Evolutionary conservation across 2,888 invertebrate species (phyloP).

Genomic region (Lycocerus yunnanus): DNA sequence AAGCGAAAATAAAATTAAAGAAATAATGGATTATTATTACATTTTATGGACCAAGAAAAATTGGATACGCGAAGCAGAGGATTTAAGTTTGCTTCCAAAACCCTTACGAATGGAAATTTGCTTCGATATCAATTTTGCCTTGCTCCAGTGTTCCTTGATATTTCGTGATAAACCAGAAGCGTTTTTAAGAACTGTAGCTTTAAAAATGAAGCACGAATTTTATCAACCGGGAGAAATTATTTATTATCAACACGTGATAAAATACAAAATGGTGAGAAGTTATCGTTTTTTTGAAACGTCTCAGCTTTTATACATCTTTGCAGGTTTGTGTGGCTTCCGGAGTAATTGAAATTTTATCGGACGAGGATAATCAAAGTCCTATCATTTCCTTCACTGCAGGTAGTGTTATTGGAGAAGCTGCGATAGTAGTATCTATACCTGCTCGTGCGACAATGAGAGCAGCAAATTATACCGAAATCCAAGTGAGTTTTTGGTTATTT

Average conservation of each 20-base stretch:
- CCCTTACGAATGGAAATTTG: constrained; percentile 61
- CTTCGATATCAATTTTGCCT: constrained; percentile 60
- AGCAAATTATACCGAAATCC: constrained; percentile 57
- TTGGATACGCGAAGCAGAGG: constrained; percentile 57
- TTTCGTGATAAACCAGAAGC: constrained; percentile 61
- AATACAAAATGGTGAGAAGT: constrained; percentile 58
- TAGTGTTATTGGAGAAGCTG: constrained; percentile 61
- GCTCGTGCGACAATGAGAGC: constrained; percentile 61
- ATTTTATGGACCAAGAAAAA: constrained; percentile 61
- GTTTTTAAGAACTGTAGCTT: constrained; percentile 59
- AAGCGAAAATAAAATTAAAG: constrained; percentile 53
- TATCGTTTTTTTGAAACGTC: background rate
- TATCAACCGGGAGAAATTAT: constrained; percentile 61
- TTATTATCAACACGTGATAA: constrained; percentile 59
- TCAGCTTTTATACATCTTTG: background rate
- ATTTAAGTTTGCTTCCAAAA: constrained; percentile 56
- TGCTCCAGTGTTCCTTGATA: constrained; percentile 59
- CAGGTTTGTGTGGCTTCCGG: constrained; percentile 60
- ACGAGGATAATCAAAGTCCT: constrained; percentile 61
- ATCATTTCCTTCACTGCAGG: constrained; percentile 61
- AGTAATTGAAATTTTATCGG: constrained; percentile 58
- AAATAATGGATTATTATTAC: constrained; percentile 59
- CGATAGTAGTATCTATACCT: constrained; percentile 59
- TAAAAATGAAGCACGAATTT: constrained; percentile 60
- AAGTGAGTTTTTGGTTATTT: constrained; percentile 18